A percentile compares a stretch with the other conserved stretches of the same genome.
phyloP scores from a whole-genome alignment of 2,113 vertebrate genomes.

The Pelmatolapia mariae region DNA sequence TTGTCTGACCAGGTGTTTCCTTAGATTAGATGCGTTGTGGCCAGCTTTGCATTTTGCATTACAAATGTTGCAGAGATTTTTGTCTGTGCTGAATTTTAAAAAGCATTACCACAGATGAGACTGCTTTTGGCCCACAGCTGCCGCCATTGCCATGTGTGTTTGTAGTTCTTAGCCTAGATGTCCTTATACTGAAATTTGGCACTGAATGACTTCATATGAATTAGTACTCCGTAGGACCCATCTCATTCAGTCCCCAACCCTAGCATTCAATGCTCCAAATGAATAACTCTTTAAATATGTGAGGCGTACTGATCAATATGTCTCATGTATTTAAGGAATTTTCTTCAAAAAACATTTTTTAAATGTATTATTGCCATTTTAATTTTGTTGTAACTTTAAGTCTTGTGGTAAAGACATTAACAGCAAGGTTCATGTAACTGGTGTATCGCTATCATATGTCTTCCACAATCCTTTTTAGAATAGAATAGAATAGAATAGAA shows the following conservation, averaged over 20 bases:
- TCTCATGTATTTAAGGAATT: not conserved
- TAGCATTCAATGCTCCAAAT: not conserved
- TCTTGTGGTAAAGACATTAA: not conserved
- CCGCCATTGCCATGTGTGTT: not conserved
- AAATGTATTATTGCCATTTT: not conserved
- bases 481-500: no score
- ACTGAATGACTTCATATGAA: not conserved
- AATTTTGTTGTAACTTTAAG: not conserved
- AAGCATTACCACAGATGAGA: not conserved
- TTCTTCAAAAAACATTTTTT: not conserved
- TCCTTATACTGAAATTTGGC: not conserved
- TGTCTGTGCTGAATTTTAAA: not conserved
- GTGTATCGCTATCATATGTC: not conserved
- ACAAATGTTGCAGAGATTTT: not conserved
- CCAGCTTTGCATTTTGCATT: not conserved
- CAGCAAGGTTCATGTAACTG: not conserved
- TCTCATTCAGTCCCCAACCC: not conserved
- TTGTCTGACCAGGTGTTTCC: not conserved
- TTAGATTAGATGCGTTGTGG: not conserved
- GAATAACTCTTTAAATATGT: not conserved
- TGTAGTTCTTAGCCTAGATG: not conserved
- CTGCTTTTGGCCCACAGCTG: not conserved
- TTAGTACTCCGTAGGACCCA: not conserved
- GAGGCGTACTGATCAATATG: not conserved
- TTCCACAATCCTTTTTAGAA: not conserved